Base-by-base conservation (phyloP, 2,113 vertebrate genomes). In the Paralichthys olivaceus region DNA sequence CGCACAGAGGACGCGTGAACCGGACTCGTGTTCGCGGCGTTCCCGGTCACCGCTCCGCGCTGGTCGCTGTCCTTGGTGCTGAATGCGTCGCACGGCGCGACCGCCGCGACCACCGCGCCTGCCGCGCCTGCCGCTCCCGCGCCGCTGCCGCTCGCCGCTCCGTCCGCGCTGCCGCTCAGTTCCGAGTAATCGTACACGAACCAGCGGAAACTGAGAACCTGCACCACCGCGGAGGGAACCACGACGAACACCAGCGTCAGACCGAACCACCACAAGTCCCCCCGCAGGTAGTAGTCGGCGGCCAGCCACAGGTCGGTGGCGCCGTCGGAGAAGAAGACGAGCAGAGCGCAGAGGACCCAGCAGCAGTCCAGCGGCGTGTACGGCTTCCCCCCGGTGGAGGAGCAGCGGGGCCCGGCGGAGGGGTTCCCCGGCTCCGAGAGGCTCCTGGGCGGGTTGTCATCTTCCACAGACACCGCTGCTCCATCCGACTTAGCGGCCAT, bases 401-500 rank as follows among this genome's bases (percentile, higher is more conserved):
- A 83, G 89, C 74, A 81, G 79, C 87, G 88, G 70, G 83, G 76
- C 84, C 86, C 85, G 86, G 61, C 67, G 62, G 72, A 72, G 81
- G 91, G 79, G 76, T 67, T 71, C 78, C 93, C 95, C 84, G 93
- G 89, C 82, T 90, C 90, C 72, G 90, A 91, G 79, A 90, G 80
- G 79, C 89, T 85, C 84, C 85, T 77, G 64, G 93, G 86, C 77
- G 89, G 84, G 79, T 83, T 89, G 74, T 89, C 91, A 93, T 91
- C 94, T 83, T 94, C 90, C 93, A 95, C 92, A 87, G 92, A 92
- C 84, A 94, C 96, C 84, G 93, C 95, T 87, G 92, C 94, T 94
- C 97, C 97, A 90, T 97, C 97, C 94, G 97, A 98, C 95, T 98
- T 97, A 94, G 97, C 97, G 95, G 97, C 97, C 97, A 98, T 98